These are phyloP conservation scores for Drosophila vallismaia DNA, from an alignment of 2,888 invertebrate genomes.

Conservation along the genomic window DNA sequence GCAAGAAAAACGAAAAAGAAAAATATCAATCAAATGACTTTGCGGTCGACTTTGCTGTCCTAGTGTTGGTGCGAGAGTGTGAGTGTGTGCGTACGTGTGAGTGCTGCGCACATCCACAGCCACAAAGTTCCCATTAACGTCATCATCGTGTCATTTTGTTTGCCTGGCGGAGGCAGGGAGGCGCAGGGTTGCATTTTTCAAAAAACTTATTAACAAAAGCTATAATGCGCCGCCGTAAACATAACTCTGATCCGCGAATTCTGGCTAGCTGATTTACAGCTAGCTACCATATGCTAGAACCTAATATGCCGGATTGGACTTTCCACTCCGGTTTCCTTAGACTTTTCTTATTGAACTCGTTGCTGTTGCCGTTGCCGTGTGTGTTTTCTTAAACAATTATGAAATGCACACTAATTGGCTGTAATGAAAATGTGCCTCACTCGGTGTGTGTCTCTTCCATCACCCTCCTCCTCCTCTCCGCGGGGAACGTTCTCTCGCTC, in stretches of 20 bases:
- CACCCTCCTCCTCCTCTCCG: conserved; percentile 8
- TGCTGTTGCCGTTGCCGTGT: conserved; percentile 4
- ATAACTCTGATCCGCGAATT: conserved; percentile 11
- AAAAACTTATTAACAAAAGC: conserved; percentile 58
- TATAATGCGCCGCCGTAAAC: conserved; percentile 14
- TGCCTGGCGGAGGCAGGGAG: conserved; percentile 51
- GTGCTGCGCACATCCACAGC: conserved; percentile 62
- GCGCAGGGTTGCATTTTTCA: conserved; percentile 74
- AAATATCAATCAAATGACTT: conserved; percentile 75
- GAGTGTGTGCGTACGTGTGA: conserved; percentile 39
- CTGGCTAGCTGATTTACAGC: conserved; percentile 6
- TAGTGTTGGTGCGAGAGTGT: conserved; percentile 39
- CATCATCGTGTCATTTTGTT: conserved; percentile 82
- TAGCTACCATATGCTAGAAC: conserved; percentile 24
- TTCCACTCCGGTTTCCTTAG: conserved; percentile 25
- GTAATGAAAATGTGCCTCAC: conserved; percentile 69
- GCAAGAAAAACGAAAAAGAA: conserved; percentile 51
- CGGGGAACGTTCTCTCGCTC: conserved; percentile 24
- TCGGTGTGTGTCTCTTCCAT: conserved; percentile 16
- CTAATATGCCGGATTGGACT: conserved; percentile 26
- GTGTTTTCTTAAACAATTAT: conserved; percentile 80
- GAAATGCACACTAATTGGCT: conserved; percentile 82
- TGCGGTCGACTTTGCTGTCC: conserved; percentile 64
- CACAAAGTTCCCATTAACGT: conserved; percentile 80
- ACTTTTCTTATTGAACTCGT: conserved; percentile 30